These are phyloP conservation scores for Reticulitermes lucifugus DNA, from an alignment of 2,888 invertebrate species.

Conservation along the genomic window DNA sequence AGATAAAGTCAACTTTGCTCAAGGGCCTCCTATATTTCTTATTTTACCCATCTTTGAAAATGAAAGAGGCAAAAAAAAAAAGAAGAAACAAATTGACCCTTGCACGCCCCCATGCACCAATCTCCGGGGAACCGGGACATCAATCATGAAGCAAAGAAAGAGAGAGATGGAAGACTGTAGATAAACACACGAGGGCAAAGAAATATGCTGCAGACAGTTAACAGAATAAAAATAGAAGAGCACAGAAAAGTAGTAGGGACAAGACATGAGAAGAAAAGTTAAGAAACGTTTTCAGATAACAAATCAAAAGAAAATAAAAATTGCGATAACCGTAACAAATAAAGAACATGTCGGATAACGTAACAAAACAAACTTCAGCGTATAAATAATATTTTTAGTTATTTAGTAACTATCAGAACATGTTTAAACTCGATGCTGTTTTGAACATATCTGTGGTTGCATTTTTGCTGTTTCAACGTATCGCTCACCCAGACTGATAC, in stretches of 20 bases:
- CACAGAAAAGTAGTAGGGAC: background rate
- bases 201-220: constrained; percentile 27
- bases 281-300: constrained; percentile 13
- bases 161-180: constrained; percentile 9
- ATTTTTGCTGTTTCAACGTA: too few species aligned
- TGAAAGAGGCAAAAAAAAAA: constrained; percentile 10
- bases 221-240: constrained; percentile 23
- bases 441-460: too few species aligned
- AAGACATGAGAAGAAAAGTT: constrained; percentile 1
- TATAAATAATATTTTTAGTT: constrained; percentile 8
- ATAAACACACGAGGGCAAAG: constrained; percentile 24
- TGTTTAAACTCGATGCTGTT: too few species aligned
- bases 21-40: background rate
- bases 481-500: too few species aligned
- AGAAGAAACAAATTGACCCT: constrained; percentile 36
- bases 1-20: constrained; percentile 24
- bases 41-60: constrained; percentile 37
- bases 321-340: background rate
- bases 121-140: constrained; percentile 25
- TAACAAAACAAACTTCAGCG: background rate
- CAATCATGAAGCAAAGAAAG: constrained; percentile 24
- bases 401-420: background rate
- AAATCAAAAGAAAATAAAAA: constrained; percentile 13
- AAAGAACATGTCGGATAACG: background rate
- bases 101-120: constrained; percentile 34